Evolutionary conservation across 2,888 invertebrate species (phyloP), one percentile per base, ranked within the genome.

Genomic region (Clunio marinus): DNA sequence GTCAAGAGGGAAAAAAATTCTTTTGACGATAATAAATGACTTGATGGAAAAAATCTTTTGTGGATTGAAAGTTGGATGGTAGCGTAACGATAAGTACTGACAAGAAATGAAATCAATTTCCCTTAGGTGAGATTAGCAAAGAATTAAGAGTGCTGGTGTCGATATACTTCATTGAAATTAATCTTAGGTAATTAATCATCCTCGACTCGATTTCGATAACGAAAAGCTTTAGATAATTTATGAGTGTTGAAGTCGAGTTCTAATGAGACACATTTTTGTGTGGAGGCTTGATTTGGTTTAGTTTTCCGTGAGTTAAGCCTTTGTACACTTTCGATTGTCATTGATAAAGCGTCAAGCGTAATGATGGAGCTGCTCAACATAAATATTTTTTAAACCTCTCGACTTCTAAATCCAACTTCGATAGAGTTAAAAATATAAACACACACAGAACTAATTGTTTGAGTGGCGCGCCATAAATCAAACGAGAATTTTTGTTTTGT

Each of bases 401-500:
- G 35, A 32, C 13, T 32, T 32, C 13, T 32, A 13, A 13, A 13
- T 13, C 5, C 13, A 32, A 8, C 13, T 32, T 32, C 35, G 7
- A 32, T 32, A 13, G 35, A 32, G 35, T 13, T 32, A 8, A 32
- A 32, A 32, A 32, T n/a, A n/a, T 32, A 32, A 32, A 32, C 35
- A 32, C 35, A 32, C 35, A 32, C 35, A 13, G 13, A 32, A 32
- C 35, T 32, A 32, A 13, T 32, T 5, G 35, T 13, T 32, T 13
- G 35, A 32, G 35, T 32, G 35, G 35, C 35, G 35, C 35, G 13
- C 35, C 35, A 45, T 45, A 45, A 45, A 45, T 45, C 45, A 45
- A 45, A 45, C 32, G 32, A 45, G 13, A 45, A 45, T 45, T 7
- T 13, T 7, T 7, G 4, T 15, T 3, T 15, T 45, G 45, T 4